Evolutionary conservation across 2,888 invertebrate species (phyloP), one percentile per base, ranked within the genome.

Genomic region (Cryptocheilus praepositus): DNA sequence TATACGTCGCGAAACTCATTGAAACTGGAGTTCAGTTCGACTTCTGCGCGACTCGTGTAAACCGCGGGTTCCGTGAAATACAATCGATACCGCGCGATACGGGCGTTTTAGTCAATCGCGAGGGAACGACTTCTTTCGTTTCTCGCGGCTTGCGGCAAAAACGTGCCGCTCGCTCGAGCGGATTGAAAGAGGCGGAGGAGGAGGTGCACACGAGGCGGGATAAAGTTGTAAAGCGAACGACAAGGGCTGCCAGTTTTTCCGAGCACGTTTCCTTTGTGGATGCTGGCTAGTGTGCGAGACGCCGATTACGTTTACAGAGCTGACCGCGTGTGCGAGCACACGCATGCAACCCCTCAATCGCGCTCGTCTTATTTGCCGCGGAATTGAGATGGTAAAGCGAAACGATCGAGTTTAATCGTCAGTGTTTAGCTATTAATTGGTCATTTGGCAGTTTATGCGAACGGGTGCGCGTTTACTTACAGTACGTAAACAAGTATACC

Each of bases 181-280:
- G 36, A 11, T 11, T 36, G 36, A 36, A 36, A 11, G 36, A 36
- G 8, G 36, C 36, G 36, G 8, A 36, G 36, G 36, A 36, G 36
- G 36, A 36, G 36, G 36, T 1, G 36, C 36, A 36, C 36, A 36
- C 36, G 36, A 46, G 16, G 67, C 44, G 62, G 73, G 70, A 80
- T 79, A 77, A 67, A 80, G 75, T 81, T 72, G 73, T 81, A 71
- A 75, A 77, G 71, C 66, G 67, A 67, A 70, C 66, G 67, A 73
- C 66, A 67, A 67, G 70, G 73, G 70, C 68, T 71, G 70, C 65
- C 68, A 76, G 74, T 77, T 81, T 80, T 80, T 81, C 73, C 71
- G 60, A 71, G 56, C 70, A 67, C 68, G 68, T 73, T 76, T 73
- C 67, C 62, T 65, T 71, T 58, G 67, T 46, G 64, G 69, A 64